Percentiles rank a stretch among this genome's conserved stretches.
Conservation (phyloP, 92 coral and sea anemone genomes). For the Porites rus region DNA sequence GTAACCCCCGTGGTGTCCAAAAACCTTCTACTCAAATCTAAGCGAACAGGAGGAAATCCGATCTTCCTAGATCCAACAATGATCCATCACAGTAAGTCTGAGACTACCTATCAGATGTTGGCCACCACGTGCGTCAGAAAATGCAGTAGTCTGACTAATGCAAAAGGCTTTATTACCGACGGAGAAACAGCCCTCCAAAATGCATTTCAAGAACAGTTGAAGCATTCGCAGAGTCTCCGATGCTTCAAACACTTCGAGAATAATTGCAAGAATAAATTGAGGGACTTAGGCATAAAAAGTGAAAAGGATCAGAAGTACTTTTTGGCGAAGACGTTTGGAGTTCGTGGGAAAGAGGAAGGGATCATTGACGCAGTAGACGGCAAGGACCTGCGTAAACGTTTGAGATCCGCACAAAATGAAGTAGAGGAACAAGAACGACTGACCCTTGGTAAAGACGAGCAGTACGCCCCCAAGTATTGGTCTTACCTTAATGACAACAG, state of each 20-base stretch:
- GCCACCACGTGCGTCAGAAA: conserved; percentile 46
- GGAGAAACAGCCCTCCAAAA: conserved; percentile 52
- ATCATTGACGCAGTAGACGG: conserved; percentile 52
- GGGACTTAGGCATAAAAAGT: conserved; percentile 35
- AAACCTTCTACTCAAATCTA: conserved; percentile 44
- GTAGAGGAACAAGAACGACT: conserved; percentile 33
- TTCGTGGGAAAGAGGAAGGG: conserved; percentile 47
- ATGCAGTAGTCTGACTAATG: conserved; percentile 24
- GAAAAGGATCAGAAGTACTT: conserved; percentile 40
- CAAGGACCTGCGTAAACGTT: conserved; percentile 35
- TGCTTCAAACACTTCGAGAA: conserved; percentile 49
- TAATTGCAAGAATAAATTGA: conserved; percentile 46
- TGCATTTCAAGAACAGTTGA: conserved; percentile 46
- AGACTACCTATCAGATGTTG: conserved; percentile 40
- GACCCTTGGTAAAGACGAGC: conserved; percentile 20
- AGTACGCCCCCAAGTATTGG: conserved; percentile 36
- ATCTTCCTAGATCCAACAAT: conserved; percentile 70
- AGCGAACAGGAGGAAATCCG: conserved; percentile 45
- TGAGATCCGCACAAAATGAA: conserved; percentile 25
- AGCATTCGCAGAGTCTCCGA: conserved; percentile 36
- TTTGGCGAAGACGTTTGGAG: conserved; percentile 47
- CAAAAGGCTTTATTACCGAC: conserved; percentile 68
- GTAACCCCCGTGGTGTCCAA: conserved; percentile 57
- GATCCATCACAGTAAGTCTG: conserved; percentile 65
- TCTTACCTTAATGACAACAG: conserved; percentile 16